Evolutionary conservation across 2,113 vertebrate species (phyloP).

Genomic region (Holacanthus passer): DNA sequence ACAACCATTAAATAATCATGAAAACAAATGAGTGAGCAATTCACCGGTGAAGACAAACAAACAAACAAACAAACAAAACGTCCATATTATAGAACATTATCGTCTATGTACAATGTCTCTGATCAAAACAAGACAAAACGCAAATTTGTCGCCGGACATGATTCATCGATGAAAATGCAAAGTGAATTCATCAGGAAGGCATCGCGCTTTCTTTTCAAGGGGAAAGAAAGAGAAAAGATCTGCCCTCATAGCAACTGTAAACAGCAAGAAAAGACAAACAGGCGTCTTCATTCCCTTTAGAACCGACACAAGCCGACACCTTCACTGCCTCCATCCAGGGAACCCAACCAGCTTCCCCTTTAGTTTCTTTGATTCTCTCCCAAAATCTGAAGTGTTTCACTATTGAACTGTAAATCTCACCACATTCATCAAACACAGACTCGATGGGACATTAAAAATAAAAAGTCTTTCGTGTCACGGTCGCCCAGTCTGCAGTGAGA

Average conservation of each 20-base stretch:
- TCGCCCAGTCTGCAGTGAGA: constrained; percentile 31
- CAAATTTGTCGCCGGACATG: constrained; percentile 34
- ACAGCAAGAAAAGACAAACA: constrained; percentile 55
- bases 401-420: neutral
- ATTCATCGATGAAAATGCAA: constrained; percentile 53
- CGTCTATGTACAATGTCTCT: constrained; percentile 66
- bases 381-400: neutral
- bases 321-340: constrained; percentile 4
- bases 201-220: constrained; percentile 55
- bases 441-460: neutral
- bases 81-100: constrained; percentile 58
- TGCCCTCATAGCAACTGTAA: constrained; percentile 65
- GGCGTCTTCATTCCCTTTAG: constrained; percentile 80
- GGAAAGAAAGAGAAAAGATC: constrained; percentile 46
- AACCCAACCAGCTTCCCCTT: neutral
- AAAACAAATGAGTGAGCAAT: constrained; percentile 57
- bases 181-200: constrained; percentile 68
- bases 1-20: constrained; percentile 64
- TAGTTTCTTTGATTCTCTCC: neutral
- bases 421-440: constrained; percentile 8
- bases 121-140: constrained; percentile 51
- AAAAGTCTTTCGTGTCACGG: neutral
- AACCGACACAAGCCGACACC: constrained; percentile 55
- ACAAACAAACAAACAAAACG: constrained; percentile 41
- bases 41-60: constrained; percentile 43